These are phyloP conservation scores for Manis javanica DNA, from an alignment of 2,797 vertebrate genomes.

Conservation along the genomic window DNA sequence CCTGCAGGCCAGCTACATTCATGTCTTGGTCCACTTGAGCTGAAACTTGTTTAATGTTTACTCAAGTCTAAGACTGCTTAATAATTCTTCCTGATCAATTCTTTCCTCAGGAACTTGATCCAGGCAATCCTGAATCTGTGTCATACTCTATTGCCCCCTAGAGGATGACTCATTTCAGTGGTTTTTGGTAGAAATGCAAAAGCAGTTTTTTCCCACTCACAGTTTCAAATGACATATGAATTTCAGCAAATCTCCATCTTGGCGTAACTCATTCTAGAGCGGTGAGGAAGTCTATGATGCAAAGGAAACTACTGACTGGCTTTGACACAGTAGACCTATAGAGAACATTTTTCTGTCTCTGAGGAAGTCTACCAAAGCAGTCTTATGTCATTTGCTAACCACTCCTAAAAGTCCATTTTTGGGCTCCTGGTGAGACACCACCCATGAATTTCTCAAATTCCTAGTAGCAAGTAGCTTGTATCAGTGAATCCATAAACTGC, in stretches of 20 bases:
- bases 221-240: conserved; percentile 4
- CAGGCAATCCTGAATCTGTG: neutral
- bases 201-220: conserved; percentile 29
- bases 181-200: conserved; percentile 40
- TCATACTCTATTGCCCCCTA: conserved; percentile 63
- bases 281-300: neutral
- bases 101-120: neutral
- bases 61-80: neutral
- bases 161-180: conserved; percentile 56
- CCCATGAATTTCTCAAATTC: conserved; percentile 60
- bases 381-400: conserved; percentile 58
- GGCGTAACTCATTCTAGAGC: conserved; percentile 11
- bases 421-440: conserved; percentile 50
- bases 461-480: conserved; percentile 15
- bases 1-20: neutral
- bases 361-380: conserved; percentile 32
- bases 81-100: conserved; percentile 4
- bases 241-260: neutral
- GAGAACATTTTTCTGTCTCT: conserved; percentile 53
- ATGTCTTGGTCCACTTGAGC: neutral
- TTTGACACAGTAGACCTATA: conserved; percentile 53
- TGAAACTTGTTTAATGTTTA: neutral
- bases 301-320: conserved; percentile 51
- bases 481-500: conserved; percentile 41
- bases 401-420: conserved; percentile 67